Percentiles rank a stretch among this genome's conserved stretches.
Conservation (phyloP, 37 sponge, comb jelly and placozoan genomes). For the Chondrosia reniformis region DNA sequence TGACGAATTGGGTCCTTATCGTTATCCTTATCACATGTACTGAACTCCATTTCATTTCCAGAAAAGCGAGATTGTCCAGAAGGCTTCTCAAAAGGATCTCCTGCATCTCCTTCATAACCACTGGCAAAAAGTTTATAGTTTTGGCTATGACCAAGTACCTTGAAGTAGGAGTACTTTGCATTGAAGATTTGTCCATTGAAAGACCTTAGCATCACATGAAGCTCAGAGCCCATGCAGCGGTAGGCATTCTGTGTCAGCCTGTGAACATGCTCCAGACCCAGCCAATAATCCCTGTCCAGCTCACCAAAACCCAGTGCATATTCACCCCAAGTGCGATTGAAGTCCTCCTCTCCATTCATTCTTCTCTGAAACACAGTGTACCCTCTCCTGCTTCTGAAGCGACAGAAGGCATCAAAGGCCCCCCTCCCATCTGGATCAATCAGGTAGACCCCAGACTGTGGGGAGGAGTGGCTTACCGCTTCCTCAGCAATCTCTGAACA, state of each 20-base stretch:
- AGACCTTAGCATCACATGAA: background rate
- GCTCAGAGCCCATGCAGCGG: background rate
- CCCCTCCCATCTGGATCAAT: constrained; percentile 12
- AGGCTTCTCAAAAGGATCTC: background rate
- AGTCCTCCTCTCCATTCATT: constrained; percentile 13
- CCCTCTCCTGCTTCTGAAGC: background rate
- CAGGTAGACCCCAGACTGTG: constrained; percentile 6
- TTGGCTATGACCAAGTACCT: background rate
- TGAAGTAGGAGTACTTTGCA: constrained; percentile 8
- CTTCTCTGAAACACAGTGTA: constrained; percentile 19
- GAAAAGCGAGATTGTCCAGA: background rate
- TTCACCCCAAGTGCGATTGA: constrained; percentile 20
- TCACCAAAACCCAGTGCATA: constrained; percentile 24
- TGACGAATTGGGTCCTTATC: background rate
- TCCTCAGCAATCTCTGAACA: constrained; percentile 16
- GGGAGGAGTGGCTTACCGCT: background rate
- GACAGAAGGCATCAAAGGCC: constrained; percentile 21
- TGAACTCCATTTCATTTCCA: constrained; percentile 16
- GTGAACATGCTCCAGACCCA: constrained; percentile 15
- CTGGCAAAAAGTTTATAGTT: constrained; percentile 8
- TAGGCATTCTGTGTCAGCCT: constrained; percentile 12
- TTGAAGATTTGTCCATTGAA: background rate
- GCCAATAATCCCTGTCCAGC: constrained; percentile 5
- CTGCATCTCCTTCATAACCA: constrained; percentile 9
- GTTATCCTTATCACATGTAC: constrained; percentile 13